These are phyloP conservation scores for Gandaritis pyraliata DNA, from an alignment of 2,888 invertebrate genomes.

Conservation along the genomic window DNA sequence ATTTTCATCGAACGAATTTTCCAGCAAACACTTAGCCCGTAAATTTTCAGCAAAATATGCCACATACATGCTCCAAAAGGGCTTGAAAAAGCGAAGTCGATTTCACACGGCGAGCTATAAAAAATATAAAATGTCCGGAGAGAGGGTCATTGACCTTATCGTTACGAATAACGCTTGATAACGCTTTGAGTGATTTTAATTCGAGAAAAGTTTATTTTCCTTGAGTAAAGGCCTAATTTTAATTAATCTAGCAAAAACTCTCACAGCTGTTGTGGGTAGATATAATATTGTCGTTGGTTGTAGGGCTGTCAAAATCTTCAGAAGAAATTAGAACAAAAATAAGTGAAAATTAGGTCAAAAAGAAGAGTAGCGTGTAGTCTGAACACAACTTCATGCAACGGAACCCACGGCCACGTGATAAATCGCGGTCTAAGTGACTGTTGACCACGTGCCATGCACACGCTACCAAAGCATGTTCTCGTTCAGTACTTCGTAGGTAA, in stretches of 20 bases:
- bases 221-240: no score
- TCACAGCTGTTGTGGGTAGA: no score
- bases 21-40: constrained; percentile 1
- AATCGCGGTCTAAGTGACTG: constrained; percentile 25
- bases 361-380: no score
- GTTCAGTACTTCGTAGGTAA: constrained; percentile 2
- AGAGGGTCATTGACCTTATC: constrained; percentile 4
- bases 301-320: no score
- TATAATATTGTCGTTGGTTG: no score
- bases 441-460: constrained; percentile 16
- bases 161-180: background rate
- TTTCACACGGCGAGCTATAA: background rate
- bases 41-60: constrained; percentile 7
- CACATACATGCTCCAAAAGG: constrained; percentile 8
- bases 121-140: background rate
- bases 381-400: no score
- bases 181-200: no score
- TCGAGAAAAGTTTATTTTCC: no score
- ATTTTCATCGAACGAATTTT: constrained; percentile 6
- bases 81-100: background rate
- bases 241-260: no score
- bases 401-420: constrained; percentile 17
- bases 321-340: no score
- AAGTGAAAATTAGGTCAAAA: no score
- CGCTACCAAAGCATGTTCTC: constrained; percentile 9